Percentiles rank a stretch among this genome's conserved stretches.
Evolutionary conservation across 2,888 invertebrate genomes (phyloP).

Genomic region (Drosophila mimica): DNA sequence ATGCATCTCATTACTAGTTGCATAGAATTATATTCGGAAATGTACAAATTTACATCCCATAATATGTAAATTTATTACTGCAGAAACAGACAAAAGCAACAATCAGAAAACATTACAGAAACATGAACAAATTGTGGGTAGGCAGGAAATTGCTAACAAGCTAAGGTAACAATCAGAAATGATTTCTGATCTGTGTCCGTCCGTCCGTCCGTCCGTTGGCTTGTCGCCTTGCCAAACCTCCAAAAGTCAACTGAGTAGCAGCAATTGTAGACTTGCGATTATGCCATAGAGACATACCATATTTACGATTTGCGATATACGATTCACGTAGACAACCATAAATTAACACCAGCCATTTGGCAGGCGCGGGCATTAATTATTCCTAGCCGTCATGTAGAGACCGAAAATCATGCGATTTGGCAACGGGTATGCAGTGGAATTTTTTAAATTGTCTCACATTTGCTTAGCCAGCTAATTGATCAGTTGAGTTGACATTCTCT

Average conservation of each 20-base stretch:
- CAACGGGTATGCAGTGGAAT: slow-evolving; percentile 45
- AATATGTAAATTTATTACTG: slow-evolving; percentile 8
- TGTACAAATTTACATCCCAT: neutral
- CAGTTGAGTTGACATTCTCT: slow-evolving; percentile 43
- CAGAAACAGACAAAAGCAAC: slow-evolving; percentile 13
- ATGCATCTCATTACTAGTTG: neutral
- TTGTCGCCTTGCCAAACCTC: slow-evolving; percentile 53
- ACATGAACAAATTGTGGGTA: slow-evolving; percentile 38
- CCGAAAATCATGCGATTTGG: slow-evolving; percentile 43
- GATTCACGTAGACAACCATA: slow-evolving; percentile 70
- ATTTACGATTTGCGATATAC: slow-evolving; percentile 51
- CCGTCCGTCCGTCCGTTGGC: slow-evolving; percentile 1
- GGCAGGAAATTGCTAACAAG: slow-evolving; percentile 75
- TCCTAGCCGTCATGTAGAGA: slow-evolving; percentile 43
- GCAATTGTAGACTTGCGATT: slow-evolving; percentile 55
- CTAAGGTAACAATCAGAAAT: slow-evolving; percentile 49
- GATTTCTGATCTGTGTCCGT: slow-evolving; percentile 48
- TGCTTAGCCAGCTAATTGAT: slow-evolving; percentile 66
- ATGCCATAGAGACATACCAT: slow-evolving; percentile 44
- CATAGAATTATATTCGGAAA: slow-evolving; percentile 2
- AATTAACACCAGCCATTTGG: slow-evolving; percentile 69
- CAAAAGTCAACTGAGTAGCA: slow-evolving; percentile 27
- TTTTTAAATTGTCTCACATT: slow-evolving; percentile 72
- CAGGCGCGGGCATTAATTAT: slow-evolving; percentile 71
- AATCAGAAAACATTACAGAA: slow-evolving; percentile 8